Conservation (phyloP, 2,888 invertebrate genomes). For the Galerucella pusilla region DNA sequence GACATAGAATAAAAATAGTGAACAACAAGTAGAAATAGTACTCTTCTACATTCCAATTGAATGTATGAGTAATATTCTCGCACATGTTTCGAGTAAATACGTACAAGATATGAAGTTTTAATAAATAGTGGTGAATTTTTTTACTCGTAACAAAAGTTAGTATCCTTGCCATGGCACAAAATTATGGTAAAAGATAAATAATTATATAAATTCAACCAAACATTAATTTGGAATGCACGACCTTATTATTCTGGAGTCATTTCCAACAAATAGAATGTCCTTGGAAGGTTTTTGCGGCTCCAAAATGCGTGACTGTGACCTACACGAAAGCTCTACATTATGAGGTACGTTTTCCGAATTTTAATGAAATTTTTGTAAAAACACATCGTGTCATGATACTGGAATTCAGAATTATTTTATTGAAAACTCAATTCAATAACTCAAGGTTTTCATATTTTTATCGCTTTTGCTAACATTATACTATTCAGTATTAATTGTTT, state of each 20-base stretch:
- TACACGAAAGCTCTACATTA: slow-evolving; percentile 8
- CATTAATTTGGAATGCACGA: background rate
- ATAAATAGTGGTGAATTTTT: too few relatives aligned
- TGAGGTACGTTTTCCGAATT: slow-evolving; percentile 3
- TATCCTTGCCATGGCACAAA: too few relatives aligned
- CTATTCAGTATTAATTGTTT: too few relatives aligned
- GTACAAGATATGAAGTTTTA: too few relatives aligned
- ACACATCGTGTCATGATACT: background rate
- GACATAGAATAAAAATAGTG: too few relatives aligned
- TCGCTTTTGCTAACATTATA: background rate
- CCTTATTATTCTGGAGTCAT: background rate
- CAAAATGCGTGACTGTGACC: slow-evolving; percentile 9
- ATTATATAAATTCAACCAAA: background rate
- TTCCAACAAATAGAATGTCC: background rate
- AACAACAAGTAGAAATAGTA: too few relatives aligned
- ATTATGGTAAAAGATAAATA: background rate
- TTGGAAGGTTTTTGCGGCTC: background rate
- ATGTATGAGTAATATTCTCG: too few relatives aligned
- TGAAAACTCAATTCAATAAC: background rate
- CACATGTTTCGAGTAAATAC: too few relatives aligned
- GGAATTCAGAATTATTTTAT: background rate
- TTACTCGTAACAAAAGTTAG: too few relatives aligned
- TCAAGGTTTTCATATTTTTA: background rate
- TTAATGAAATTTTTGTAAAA: slow-evolving; percentile 2
- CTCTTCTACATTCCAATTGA: too few relatives aligned